A percentile compares a stretch with the other conserved stretches of the same genome.
Evolutionary conservation across 2,888 invertebrate genomes (phyloP).

Genomic region (Ischnus inquisitorius): DNA sequence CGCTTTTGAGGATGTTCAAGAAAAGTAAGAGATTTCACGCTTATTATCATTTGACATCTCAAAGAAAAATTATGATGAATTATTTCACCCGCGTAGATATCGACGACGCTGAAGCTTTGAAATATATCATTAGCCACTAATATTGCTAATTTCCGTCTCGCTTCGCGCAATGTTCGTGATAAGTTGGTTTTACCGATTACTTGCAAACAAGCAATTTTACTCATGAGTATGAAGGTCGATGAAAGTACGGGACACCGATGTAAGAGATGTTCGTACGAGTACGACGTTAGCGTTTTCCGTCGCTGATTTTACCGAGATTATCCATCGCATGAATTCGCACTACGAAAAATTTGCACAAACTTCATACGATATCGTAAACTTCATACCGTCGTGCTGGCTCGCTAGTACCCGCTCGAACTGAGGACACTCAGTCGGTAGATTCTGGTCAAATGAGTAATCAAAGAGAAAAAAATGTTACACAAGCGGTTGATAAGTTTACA

Average conservation of each 20-base stretch:
- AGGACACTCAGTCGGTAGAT: constrained; percentile 14
- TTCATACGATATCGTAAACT: constrained; percentile 20
- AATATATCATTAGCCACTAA: constrained; percentile 73
- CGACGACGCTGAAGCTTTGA: constrained; percentile 75
- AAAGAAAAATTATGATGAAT: constrained; percentile 25
- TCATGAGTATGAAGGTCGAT: constrained; percentile 4
- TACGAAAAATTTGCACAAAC: background rate
- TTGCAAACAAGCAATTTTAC: constrained; percentile 16
- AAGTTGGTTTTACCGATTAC: constrained; percentile 2
- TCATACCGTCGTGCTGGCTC: constrained; percentile 13
- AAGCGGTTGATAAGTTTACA: background rate
- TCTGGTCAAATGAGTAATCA: constrained; percentile 16
- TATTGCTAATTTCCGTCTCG: constrained; percentile 75
- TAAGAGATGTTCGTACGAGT: background rate
- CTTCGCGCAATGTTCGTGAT: constrained; percentile 50
- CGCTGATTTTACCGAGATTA: constrained; percentile 57
- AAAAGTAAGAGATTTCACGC: constrained; percentile 81
- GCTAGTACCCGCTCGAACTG: constrained; percentile 20
- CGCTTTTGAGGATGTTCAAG: constrained; percentile 86
- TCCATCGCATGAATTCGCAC: constrained; percentile 46
- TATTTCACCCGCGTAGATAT: constrained; percentile 44
- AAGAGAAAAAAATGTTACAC: background rate
- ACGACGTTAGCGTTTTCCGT: constrained; percentile 60
- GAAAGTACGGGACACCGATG: background rate
- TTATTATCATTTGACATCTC: constrained; percentile 4